Evolutionary conservation across 2,113 vertebrate genomes (phyloP).

Genomic region (Miniopterus natalensis): DNA sequence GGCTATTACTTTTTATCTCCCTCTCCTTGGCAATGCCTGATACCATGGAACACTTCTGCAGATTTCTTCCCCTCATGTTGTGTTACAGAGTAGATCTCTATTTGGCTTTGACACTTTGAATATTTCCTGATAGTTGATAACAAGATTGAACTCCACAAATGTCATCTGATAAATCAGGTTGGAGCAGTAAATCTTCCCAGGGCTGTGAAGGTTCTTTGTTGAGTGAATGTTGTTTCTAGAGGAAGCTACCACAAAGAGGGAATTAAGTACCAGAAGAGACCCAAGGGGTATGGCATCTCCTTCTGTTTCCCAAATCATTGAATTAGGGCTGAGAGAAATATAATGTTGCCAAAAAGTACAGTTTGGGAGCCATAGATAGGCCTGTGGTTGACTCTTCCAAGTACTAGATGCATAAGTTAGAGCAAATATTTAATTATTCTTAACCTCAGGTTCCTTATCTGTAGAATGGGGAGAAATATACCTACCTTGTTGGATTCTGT

Average conservation of each 20-base stretch:
- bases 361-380: not conserved
- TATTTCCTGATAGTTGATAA: slow-evolving; percentile 66
- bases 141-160: slow-evolving; percentile 57
- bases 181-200: not conserved
- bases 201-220: not conserved
- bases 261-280: not conserved
- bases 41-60: slow-evolving; percentile 71
- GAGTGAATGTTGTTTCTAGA: not conserved
- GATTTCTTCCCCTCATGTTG: slow-evolving; percentile 61
- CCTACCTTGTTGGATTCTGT: not conserved
- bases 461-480: not conserved
- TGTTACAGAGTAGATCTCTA: slow-evolving; percentile 69
- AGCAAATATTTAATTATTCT: slow-evolving; percentile 3
- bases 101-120: slow-evolving; percentile 71
- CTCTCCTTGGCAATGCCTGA: slow-evolving; percentile 67
- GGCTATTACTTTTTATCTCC: slow-evolving; percentile 85
- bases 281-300: fast-evolving
- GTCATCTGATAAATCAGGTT: not conserved
- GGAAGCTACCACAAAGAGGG: not conserved
- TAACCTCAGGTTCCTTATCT: not conserved
- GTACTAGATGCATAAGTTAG: not conserved
- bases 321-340: not conserved
- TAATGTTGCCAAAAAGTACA: not conserved
- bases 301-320: not conserved
- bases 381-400: not conserved